These are phyloP conservation scores for Gyps fulvus DNA, from an alignment of 2,113 vertebrate genomes.

Conservation along the genomic window DNA sequence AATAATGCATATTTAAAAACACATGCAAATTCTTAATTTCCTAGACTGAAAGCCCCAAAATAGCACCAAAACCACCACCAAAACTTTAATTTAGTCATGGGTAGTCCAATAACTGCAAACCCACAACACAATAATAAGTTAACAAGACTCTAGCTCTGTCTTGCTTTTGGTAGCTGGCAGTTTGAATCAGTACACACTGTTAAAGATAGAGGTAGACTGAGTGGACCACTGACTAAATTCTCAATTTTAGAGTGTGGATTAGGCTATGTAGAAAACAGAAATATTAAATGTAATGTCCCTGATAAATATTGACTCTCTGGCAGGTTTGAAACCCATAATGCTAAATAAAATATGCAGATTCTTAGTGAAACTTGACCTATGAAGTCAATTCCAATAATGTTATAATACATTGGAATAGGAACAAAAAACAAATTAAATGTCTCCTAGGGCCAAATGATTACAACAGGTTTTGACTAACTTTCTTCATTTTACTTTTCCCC, in stretches of 20 bases:
- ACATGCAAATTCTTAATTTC: not conserved
- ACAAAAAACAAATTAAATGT: constrained; percentile 58
- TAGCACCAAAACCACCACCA: not conserved
- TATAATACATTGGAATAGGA: constrained; percentile 62
- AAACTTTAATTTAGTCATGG: not conserved
- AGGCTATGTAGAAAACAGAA: constrained; percentile 53
- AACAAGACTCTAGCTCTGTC: not conserved
- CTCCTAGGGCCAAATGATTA: constrained; percentile 51
- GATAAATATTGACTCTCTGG: constrained; percentile 66
- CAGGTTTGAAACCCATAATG: constrained; percentile 33
- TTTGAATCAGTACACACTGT: not conserved
- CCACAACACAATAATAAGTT: not conserved
- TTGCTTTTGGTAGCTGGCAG: not conserved
- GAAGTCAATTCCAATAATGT: constrained; percentile 69
- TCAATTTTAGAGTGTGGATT: constrained; percentile 27
- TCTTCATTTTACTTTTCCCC: constrained; percentile 34
- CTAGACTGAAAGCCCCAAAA: not conserved
- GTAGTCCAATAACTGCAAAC: not conserved
- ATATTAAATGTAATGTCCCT: constrained; percentile 41
- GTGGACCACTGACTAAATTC: constrained; percentile 1
- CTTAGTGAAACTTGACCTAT: constrained; percentile 66
- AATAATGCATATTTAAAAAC: not conserved
- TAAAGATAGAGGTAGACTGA: not conserved
- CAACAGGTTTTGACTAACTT: constrained; percentile 58
- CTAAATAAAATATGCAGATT: constrained; percentile 65